Conservation (phyloP, 2,888 invertebrate species). For the Vandiemenella viatica region DNA sequence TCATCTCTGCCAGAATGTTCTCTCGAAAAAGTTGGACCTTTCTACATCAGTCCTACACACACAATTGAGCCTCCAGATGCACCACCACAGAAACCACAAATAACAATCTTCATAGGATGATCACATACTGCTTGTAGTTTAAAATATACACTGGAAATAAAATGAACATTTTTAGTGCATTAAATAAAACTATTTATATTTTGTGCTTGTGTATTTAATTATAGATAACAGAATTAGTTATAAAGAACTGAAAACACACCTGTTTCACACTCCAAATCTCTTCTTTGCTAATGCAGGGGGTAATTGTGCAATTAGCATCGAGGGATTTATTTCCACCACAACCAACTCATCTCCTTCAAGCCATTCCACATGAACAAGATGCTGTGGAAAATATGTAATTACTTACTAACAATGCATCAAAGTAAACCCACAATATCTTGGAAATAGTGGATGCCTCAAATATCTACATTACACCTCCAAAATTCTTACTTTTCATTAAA, state of each 20-base stretch:
- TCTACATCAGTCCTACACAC: slow-evolving; percentile 30
- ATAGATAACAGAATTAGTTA: neutral
- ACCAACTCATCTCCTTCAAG: slow-evolving; percentile 54
- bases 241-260: neutral
- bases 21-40: slow-evolving; percentile 30
- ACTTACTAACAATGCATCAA: too few species aligned
- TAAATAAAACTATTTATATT: neutral
- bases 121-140: neutral
- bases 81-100: neutral
- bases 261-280: slow-evolving; percentile 37
- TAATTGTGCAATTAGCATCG: slow-evolving; percentile 49
- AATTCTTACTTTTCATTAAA: too few species aligned
- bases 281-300: slow-evolving; percentile 54
- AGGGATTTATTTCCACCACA: slow-evolving; percentile 57
- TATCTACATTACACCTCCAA: too few species aligned
- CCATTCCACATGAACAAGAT: slow-evolving; percentile 56
- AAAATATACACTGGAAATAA: neutral
- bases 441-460: too few species aligned
- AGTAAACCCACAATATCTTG: too few species aligned
- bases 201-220: neutral
- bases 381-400: slow-evolving; percentile 38
- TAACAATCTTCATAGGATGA: slow-evolving; percentile 7
- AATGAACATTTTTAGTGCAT: neutral
- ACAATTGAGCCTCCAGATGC: slow-evolving; percentile 25
- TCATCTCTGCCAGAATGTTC: slow-evolving; percentile 26